Conservation (phyloP, 1,140 invertebrate genomes). For the Drosophila yakuba region DNA sequence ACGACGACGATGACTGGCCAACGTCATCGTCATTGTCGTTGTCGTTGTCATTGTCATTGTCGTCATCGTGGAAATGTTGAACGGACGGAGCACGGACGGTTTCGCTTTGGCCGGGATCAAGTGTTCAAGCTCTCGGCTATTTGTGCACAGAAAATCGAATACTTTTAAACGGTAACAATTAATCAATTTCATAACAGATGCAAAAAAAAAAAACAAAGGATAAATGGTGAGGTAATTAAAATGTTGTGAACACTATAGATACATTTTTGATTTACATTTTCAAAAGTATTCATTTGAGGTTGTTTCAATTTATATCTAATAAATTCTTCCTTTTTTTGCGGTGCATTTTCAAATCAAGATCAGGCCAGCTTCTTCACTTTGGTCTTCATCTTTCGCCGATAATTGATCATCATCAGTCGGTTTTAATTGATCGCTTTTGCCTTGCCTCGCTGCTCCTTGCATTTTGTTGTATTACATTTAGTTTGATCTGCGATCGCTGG, state of each 20-base stretch:
- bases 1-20: slow-evolving; percentile 58
- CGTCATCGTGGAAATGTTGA: slow-evolving; percentile 46
- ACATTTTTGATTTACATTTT: too few species aligned
- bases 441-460: slow-evolving; percentile 49
- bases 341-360: slow-evolving; percentile 24
- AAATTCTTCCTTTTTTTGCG: background rate
- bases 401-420: slow-evolving; percentile 82
- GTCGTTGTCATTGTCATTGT: slow-evolving; percentile 58
- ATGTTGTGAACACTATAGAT: too few species aligned
- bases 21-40: slow-evolving; percentile 51
- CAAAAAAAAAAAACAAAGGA: background rate
- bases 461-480: slow-evolving; percentile 46
- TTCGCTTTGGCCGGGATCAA: slow-evolving; percentile 59
- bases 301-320: too few species aligned
- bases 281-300: too few species aligned
- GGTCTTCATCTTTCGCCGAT: slow-evolving; percentile 63
- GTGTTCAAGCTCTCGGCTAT: slow-evolving; percentile 21
- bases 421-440: slow-evolving; percentile 79
- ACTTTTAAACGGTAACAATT: too few species aligned
- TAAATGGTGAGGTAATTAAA: background rate
- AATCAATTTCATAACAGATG: background rate
- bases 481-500: slow-evolving; percentile 23
- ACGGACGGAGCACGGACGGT: slow-evolving; percentile 10
- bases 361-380: slow-evolving; percentile 35
- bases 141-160: slow-evolving; percentile 6